Evolutionary conservation across 2,888 invertebrate species (phyloP).

Genomic region (Perdita meconis): DNA sequence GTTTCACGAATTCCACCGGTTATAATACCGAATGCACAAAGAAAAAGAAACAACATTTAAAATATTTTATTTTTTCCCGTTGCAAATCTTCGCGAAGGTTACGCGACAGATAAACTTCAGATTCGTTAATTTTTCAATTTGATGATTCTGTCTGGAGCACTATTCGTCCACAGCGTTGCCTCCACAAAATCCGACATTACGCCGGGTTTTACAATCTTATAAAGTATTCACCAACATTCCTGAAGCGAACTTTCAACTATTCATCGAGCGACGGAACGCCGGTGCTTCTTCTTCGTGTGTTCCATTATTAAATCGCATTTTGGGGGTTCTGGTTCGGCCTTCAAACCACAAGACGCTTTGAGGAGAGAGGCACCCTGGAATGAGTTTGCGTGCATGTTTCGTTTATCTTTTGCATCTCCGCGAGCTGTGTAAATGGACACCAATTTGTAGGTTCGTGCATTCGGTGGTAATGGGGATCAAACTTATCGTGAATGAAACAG

Average conservation of each 20-base stretch:
- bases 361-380: not conserved
- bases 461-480: not conserved
- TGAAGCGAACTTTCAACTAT: conserved; percentile 6
- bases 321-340: not conserved
- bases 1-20: too few relatives aligned
- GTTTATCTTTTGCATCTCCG: conserved; percentile 13
- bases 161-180: too few relatives aligned
- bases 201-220: not conserved
- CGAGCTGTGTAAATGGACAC: conserved; percentile 7
- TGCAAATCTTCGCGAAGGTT: too few relatives aligned
- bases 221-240: not conserved
- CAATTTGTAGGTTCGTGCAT: conserved; percentile 3
- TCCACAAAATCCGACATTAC: not conserved
- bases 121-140: too few relatives aligned
- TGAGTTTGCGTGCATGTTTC: conserved; percentile 13
- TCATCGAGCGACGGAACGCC: not conserved
- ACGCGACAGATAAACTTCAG: too few relatives aligned
- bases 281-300: not conserved
- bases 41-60: not conserved
- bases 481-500: not conserved
- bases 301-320: conserved; percentile 33
- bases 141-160: too few relatives aligned
- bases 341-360: conserved; percentile 1
- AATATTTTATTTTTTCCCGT: too few relatives aligned
- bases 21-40: not conserved